Evolutionary conservation across 2,113 vertebrate species (phyloP).

Genomic region (Grantiella picta): DNA sequence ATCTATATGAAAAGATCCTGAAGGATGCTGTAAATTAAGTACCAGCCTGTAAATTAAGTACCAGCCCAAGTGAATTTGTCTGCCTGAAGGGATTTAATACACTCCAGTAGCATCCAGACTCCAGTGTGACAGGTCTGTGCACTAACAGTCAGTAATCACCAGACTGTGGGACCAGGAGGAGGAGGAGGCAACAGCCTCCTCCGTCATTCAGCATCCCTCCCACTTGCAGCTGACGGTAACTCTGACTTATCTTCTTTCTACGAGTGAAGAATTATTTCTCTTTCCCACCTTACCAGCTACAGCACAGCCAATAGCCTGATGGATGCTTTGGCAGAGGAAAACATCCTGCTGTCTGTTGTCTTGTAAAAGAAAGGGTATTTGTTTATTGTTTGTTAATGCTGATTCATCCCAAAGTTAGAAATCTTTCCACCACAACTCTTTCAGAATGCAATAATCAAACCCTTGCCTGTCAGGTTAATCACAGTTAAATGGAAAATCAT

Average conservation of each 20-base stretch:
- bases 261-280: background rate
- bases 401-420: background rate
- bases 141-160: background rate
- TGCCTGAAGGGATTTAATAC: background rate
- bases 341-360: background rate
- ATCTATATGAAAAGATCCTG: background rate
- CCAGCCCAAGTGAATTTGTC: background rate
- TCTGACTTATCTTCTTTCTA: background rate
- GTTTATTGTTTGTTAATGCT: background rate
- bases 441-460: background rate
- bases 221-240: background rate
- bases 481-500: background rate
- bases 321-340: background rate
- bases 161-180: background rate
- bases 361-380: background rate
- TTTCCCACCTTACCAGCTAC: background rate
- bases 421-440: background rate
- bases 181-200: background rate
- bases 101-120: background rate
- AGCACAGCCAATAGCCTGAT: background rate
- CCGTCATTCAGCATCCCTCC: background rate
- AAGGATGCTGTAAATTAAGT: background rate
- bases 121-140: background rate
- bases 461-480: background rate
- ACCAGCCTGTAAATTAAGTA: background rate